A percentile compares a stretch with the other conserved stretches of the same genome.
Evolutionary conservation across 2,797 vertebrate species (phyloP).

Genomic region (Denticeps clupeoides): DNA sequence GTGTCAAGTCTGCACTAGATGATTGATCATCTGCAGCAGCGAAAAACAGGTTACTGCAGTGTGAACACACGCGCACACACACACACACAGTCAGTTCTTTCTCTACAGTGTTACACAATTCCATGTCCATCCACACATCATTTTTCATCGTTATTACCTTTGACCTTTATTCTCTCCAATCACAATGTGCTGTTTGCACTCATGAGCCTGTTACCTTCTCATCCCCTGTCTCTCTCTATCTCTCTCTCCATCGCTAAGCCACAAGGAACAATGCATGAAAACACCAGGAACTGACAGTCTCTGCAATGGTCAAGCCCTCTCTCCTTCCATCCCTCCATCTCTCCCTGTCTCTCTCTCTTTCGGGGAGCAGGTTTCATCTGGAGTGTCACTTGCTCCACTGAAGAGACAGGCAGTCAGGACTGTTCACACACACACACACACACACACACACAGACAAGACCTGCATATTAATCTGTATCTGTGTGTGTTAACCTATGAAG

Average conservation of each 20-base stretch:
- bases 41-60: constrained; percentile 44
- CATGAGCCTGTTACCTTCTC: neutral
- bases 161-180: neutral
- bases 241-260: neutral
- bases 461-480: neutral
- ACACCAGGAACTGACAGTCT: too few species aligned
- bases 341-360: neutral
- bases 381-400: neutral
- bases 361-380: neutral
- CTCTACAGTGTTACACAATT: neutral
- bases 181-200: neutral
- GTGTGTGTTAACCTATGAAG: neutral
- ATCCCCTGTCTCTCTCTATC: neutral
- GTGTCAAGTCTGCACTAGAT: constrained; percentile 35
- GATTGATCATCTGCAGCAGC: constrained; percentile 44
- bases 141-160: neutral
- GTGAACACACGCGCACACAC: constrained; percentile 27
- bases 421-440: constrained; percentile 4
- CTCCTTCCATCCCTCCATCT: neutral
- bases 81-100: constrained; percentile 24
- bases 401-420: neutral
- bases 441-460: neutral
- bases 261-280: too few species aligned
- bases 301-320: neutral
- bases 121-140: constrained; percentile 5